phyloP scores from a whole-genome alignment of 2,113 vertebrate genomes.

The Pseudonaja textilis region DNA sequence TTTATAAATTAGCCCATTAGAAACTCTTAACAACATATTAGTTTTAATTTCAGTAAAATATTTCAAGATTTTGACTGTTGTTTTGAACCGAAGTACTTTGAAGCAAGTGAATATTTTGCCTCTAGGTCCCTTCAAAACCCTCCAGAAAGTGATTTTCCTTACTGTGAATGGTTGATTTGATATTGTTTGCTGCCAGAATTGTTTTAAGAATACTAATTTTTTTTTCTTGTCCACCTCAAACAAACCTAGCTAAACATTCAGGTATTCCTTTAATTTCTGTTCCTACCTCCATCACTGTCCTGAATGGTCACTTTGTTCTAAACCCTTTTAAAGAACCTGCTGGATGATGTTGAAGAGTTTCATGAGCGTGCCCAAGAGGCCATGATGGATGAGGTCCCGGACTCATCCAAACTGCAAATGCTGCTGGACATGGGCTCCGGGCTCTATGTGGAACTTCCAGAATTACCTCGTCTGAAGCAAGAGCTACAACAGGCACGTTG shows the following conservation, averaged over 20 bases:
- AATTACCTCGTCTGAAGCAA: constrained; percentile 90
- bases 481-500: constrained; percentile 95
- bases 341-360: constrained; percentile 96
- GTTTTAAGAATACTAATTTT: not conserved
- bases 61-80: not conserved
- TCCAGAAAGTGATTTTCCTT: not conserved
- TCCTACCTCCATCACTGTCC: not conserved
- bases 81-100: not conserved
- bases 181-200: not conserved
- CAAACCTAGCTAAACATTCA: constrained; percentile 3
- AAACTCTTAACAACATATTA: not conserved
- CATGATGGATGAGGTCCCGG: constrained; percentile 87
- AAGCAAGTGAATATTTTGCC: not conserved
- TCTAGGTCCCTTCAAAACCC: not conserved
- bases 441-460: constrained; percentile 92
- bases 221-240: not conserved
- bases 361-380: constrained; percentile 93
- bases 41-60: not conserved
- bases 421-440: constrained; percentile 90
- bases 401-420: constrained; percentile 91
- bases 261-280: not conserved
- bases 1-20: not conserved
- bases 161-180: not conserved
- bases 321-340: constrained; percentile 79
- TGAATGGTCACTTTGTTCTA: constrained; percentile 11